These are phyloP conservation scores for Spermophilus dauricus DNA, from an alignment of 2,113 vertebrate species.

Conservation along the genomic window DNA sequence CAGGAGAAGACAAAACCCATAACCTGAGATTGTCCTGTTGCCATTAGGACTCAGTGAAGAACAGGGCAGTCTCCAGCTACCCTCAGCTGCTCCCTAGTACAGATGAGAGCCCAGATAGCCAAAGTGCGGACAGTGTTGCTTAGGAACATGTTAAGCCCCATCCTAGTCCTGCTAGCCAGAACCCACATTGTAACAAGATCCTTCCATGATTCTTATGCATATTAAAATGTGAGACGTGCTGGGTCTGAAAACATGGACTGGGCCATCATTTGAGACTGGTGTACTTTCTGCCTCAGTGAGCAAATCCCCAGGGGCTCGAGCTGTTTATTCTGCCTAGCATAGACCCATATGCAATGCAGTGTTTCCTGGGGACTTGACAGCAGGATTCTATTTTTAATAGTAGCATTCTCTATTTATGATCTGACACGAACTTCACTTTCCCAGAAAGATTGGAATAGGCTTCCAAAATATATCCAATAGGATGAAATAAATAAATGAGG, in stretches of 20 bases:
- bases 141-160: not conserved
- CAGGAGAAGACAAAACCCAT: not conserved
- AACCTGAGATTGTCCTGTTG: not conserved
- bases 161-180: not conserved
- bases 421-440: slow-evolving; percentile 25
- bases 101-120: not conserved
- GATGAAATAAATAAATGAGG: not conserved
- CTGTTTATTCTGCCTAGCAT: not conserved
- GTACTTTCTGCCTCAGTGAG: not conserved
- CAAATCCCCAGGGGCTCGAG: not conserved
- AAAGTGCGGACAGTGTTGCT: not conserved
- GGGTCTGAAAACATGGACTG: not conserved
- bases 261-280: not conserved
- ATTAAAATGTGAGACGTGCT: not conserved
- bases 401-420: not conserved
- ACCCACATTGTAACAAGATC: not conserved
- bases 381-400: not conserved
- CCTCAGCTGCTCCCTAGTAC: no score
- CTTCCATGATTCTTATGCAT: not conserved
- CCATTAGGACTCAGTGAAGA: not conserved
- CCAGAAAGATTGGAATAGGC: not conserved
- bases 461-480: not conserved
- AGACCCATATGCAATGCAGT: not conserved
- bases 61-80: not conserved
- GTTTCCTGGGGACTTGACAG: not conserved